These are phyloP conservation scores for Coptodon bakossiorum DNA, from an alignment of 2,113 vertebrate species.

Conservation along the genomic window DNA sequence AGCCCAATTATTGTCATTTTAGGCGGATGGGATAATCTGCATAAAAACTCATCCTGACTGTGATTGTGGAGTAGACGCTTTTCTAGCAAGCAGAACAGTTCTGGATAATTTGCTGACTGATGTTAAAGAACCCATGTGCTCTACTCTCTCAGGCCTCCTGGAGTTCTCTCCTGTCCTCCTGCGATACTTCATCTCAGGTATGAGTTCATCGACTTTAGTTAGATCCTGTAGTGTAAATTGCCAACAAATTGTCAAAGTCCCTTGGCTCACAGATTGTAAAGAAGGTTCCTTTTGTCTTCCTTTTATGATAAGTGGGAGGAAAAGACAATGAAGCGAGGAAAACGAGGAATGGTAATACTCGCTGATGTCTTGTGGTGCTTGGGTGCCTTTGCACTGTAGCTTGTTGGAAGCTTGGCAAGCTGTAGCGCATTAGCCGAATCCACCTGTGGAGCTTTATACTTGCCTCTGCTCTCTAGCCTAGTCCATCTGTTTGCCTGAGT, in stretches of 20 bases:
- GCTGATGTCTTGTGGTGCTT: background rate
- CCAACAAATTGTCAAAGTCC: background rate
- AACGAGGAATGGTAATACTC: conserved; percentile 28
- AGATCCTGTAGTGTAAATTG: background rate
- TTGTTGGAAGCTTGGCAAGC: conserved; percentile 11
- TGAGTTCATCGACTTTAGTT: conserved; percentile 6
- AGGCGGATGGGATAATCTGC: background rate
- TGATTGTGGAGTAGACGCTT: conserved; percentile 3
- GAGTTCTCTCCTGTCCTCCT: conserved; percentile 66
- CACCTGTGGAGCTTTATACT: conserved; percentile 37
- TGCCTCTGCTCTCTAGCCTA: conserved; percentile 10
- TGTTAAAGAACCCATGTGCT: conserved; percentile 42
- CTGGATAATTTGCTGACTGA: background rate
- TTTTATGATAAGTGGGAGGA: conserved; percentile 37
- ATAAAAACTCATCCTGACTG: background rate
- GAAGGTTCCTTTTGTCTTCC: conserved; percentile 1
- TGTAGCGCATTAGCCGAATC: conserved; percentile 19
- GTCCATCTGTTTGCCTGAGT: conserved; percentile 51
- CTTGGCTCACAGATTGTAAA: background rate
- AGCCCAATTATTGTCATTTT: conserved; percentile 1
- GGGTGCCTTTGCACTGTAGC: background rate
- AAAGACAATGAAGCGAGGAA: conserved; percentile 34
- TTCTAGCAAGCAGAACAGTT: background rate
- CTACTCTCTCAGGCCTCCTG: conserved; percentile 65
- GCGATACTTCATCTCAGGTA: conserved; percentile 71